phyloP scores from a whole-genome alignment of 2,113 vertebrate genomes.

The Hymenochirus boettgeri region DNA sequence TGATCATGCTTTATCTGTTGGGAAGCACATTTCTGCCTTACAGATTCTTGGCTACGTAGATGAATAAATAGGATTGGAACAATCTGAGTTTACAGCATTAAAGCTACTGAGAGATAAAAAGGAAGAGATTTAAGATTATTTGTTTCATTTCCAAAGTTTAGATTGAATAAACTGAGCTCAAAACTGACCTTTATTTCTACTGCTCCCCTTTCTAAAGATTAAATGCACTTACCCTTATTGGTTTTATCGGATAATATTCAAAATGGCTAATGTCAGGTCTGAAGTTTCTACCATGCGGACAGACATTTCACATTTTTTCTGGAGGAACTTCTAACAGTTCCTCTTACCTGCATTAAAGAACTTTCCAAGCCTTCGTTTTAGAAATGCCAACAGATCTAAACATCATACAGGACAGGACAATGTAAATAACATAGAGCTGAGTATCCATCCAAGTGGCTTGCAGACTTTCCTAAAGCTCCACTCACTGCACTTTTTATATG shows the following conservation, averaged over 20 bases:
- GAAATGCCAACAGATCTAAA: too few species aligned
- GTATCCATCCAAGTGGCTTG: too few species aligned
- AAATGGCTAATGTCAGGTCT: too few species aligned
- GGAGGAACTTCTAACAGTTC: too few species aligned
- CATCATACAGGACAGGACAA: too few species aligned
- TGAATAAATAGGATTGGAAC: constrained; percentile 24
- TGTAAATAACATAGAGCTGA: too few species aligned
- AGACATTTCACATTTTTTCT: too few species aligned
- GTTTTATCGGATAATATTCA: neutral
- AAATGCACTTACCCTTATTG: constrained; percentile 28
- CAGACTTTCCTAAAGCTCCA: too few species aligned
- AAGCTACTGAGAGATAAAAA: neutral
- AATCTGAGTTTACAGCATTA: constrained; percentile 12
- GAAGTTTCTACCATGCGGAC: too few species aligned
- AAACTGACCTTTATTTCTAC: constrained; percentile 11
- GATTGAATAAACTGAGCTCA: constrained; percentile 24
- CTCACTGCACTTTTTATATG: too few species aligned
- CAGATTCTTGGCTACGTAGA: constrained; percentile 7
- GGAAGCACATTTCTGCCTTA: constrained; percentile 10
- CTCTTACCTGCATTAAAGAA: too few species aligned
- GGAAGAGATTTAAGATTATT: constrained; percentile 4
- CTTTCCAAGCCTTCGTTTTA: too few species aligned
- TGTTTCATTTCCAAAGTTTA: neutral
- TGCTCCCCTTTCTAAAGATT: constrained; percentile 14
- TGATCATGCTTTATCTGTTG: constrained; percentile 16